These are phyloP conservation scores for Aleiodes testaceus DNA, from an alignment of 2,888 invertebrate species.

Conservation along the genomic window DNA sequence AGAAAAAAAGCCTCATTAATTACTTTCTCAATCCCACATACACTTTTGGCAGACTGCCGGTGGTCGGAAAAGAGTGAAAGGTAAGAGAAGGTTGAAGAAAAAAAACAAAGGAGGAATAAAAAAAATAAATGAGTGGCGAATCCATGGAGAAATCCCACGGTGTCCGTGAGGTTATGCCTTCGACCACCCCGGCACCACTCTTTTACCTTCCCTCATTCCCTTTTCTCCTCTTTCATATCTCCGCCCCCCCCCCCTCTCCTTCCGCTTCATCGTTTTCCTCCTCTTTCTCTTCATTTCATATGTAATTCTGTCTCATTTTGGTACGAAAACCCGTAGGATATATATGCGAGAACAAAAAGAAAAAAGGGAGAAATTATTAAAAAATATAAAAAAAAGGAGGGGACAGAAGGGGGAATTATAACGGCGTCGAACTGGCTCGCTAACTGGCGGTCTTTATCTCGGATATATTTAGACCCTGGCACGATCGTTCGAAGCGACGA, in stretches of 20 bases:
- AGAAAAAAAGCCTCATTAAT: constrained; percentile 23
- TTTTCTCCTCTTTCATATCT: constrained; percentile 45
- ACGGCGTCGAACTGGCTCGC: constrained; percentile 52
- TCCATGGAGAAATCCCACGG: constrained; percentile 57
- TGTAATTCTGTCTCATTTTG: constrained; percentile 25
- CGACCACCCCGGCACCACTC: constrained; percentile 57
- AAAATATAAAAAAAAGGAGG: constrained; percentile 9
- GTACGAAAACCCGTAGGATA: constrained; percentile 31
- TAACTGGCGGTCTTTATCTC: constrained; percentile 56
- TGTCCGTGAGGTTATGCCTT: constrained; percentile 53
- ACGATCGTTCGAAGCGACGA: constrained; percentile 53
- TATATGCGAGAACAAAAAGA: constrained; percentile 13
- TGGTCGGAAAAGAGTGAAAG: constrained; percentile 33
- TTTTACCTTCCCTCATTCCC: constrained; percentile 49
- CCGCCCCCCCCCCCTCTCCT: constrained; percentile 3
- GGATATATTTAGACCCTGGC: constrained; percentile 55
- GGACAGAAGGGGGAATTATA: constrained; percentile 43
- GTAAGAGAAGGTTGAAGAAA: constrained; percentile 28
- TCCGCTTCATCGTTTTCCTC: constrained; percentile 16
- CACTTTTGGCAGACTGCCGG: constrained; percentile 25
- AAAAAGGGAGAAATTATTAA: constrained; percentile 13
- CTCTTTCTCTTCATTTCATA: constrained; percentile 27
- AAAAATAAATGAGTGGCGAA: constrained; percentile 48
- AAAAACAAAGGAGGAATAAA: constrained; percentile 24
- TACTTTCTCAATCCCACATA: constrained; percentile 33